Base-by-base conservation (phyloP, 2,797 vertebrate genomes). In the Enteromius thamalakanensis region DNA sequence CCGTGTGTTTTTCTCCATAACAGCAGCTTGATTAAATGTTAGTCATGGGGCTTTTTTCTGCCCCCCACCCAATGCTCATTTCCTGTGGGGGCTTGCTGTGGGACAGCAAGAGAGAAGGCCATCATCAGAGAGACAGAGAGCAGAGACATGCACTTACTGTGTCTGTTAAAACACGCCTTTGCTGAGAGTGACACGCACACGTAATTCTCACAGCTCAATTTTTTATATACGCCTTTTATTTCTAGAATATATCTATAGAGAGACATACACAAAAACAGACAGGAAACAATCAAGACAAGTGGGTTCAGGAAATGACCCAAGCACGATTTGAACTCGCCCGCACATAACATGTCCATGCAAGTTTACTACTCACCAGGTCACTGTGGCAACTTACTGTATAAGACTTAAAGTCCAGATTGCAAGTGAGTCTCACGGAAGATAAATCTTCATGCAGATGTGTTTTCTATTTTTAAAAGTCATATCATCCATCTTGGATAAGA, bases 21-120 rank as follows among this genome's bases (percentile, higher is more conserved):
- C 51, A 76, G 77, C 42, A 84, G 82, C 70, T 74, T 79, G 76
- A 86, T 83, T 83, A 84, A 83, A 80, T 85, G 75, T 85, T 89
- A 90, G 87, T 91, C 89, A 85, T 87, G 89, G 75, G 85, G 89
- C 83, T 90, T 90, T 88, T 42, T 81, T 88, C 17, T 67, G 4
- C 86, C 89, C 87, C 91, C 91, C 90, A 91, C 90, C 91, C 91
- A 1, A 85, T 79, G 92, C 90, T 91, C 91, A 93, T 92, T 94
- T 94, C 93, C 92, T 93, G 90, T 84, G 92, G 85, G 81, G 92
- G 87, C 83, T 47, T 76, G 79, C 79, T 87, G 82, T 90, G 75
- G 87, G 77, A 87, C 83, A 62, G 71, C 26, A 10, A 79, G 77
- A 84, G 55, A 78, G 65, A 37, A 80, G 70, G 86, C 76, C 79